Percentiles rank a stretch among this genome's conserved stretches.
Conservation (phyloP, 2,797 vertebrate genomes). For the Enteromius trimaculatus region DNA sequence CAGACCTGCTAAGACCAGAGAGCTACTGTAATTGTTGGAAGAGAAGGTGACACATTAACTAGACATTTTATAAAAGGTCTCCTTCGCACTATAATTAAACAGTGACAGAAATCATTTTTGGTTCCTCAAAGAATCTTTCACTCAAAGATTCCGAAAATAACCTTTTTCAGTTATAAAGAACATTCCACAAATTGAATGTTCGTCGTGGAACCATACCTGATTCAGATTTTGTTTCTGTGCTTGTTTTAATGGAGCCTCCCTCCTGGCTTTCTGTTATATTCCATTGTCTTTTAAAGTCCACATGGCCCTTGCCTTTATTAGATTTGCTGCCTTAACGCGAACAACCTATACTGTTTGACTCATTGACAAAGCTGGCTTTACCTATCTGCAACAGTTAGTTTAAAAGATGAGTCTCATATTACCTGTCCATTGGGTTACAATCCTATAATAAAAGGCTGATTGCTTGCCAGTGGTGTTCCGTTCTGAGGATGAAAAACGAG, state of each 20-base stretch:
- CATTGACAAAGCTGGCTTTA: slow-evolving; percentile 19
- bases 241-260: not conserved
- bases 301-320: slow-evolving; percentile 48
- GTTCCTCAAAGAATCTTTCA: not conserved
- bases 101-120: not conserved
- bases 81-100: not conserved
- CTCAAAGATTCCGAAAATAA: not conserved
- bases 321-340: slow-evolving; percentile 34
- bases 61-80: not conserved
- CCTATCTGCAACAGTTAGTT: slow-evolving; percentile 17
- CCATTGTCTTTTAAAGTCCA: slow-evolving; percentile 41
- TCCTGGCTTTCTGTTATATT: slow-evolving; percentile 31
- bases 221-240: not conserved
- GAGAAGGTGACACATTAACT: not conserved
- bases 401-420: slow-evolving; percentile 42
- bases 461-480: slow-evolving; percentile 29
- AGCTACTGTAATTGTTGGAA: not conserved
- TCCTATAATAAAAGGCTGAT: slow-evolving; percentile 27
- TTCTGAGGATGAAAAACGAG: not conserved
- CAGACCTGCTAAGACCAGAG: not conserved
- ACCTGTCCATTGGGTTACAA: slow-evolving; percentile 42
- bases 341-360: slow-evolving; percentile 20
- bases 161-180: not conserved
- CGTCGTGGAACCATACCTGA: not conserved
- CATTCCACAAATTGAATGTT: not conserved